A percentile compares a stretch with the other conserved stretches of the same genome.
Conservation (phyloP, 2,888 invertebrate species). For the Drosophila atroscutellata region DNA sequence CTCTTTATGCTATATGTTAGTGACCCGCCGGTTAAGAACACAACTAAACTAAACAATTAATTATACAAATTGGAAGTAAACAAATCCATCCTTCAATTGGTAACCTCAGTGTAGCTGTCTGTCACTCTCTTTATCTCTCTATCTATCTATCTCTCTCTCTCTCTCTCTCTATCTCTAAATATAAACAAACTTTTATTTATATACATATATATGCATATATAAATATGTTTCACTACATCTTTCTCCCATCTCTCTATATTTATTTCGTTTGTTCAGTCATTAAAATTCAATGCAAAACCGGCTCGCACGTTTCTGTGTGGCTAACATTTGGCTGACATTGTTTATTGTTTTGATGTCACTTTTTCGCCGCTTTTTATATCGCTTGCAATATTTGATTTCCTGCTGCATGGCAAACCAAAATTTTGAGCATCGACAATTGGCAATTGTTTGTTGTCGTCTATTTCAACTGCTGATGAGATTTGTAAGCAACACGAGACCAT, state of each 20-base stretch:
- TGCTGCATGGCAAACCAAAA: constrained; percentile 39
- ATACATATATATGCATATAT: background rate
- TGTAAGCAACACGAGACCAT: constrained; percentile 39
- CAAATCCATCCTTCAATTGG: background rate
- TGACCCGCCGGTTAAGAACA: background rate
- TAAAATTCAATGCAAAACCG: constrained; percentile 60
- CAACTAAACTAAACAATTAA: background rate
- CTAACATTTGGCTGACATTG: constrained; percentile 59
- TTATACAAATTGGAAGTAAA: background rate
- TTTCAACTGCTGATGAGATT: constrained; percentile 40
- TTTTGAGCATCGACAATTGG: constrained; percentile 44
- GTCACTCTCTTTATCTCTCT: too few species aligned
- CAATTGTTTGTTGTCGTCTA: constrained; percentile 28
- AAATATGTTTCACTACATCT: background rate
- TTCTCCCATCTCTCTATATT: background rate
- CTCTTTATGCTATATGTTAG: background rate
- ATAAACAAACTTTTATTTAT: background rate
- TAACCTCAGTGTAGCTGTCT: background rate
- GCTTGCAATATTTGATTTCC: constrained; percentile 62
- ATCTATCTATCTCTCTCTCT: background rate
- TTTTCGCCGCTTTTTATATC: constrained; percentile 31
- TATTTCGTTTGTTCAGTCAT: constrained; percentile 21
- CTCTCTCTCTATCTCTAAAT: background rate
- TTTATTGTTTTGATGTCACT: constrained; percentile 60
- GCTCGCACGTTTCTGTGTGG: constrained; percentile 59